Evolutionary conservation across 1,140 invertebrate species (phyloP), one percentile per base, ranked within the genome.

Genomic region (Sinonovacula constricta): DNA sequence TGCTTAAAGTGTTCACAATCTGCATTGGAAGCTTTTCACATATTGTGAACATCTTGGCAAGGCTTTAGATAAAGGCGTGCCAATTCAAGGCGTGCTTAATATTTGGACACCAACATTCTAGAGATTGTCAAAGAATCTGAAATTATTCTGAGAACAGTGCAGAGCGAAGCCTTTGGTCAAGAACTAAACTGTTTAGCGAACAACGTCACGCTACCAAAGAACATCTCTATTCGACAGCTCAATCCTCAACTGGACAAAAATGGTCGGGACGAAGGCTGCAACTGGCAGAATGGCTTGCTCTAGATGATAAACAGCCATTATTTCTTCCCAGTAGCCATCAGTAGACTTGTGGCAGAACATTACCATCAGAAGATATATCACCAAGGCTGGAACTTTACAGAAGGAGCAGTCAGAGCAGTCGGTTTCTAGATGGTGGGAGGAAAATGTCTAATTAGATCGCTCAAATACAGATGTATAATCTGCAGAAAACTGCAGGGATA

Each of bases 401-500:
- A 78, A 69, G 79, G 63, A 0, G 28, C 28, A 36, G 18, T 75
- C 4, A 63, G 82, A n/a, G 60, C 33, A 12, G 31, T 0, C 49
- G 82, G 75, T 30, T 81, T 14, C 30, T 83, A 72, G 78, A 69
- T 83, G 4, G 22, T 74, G 3, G 81, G 76, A 14, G n/a, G 39
- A 4, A 83, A 79, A 30, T 59, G 67, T 31, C 31, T 74, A 7
- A 33, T 81, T 26, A 53, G 68, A 18, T 59, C 59, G 2, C 56
- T 83, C 39, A 75, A 79, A n/a, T 33, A 67, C 54, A 70, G 79
- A 26, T 83, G 80, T 68, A 53, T 83, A 5, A 71, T 57, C 0
- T 83, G 82, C 54, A 70, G 66, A 51, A 69, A 67, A 60, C 56
- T 81, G 7, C 60, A 74, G 36, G 75, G 57, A 54, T n/a, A 39